phyloP scores from a whole-genome alignment of 2,113 vertebrate genomes.

The Pelodiscus sinensis region DNA sequence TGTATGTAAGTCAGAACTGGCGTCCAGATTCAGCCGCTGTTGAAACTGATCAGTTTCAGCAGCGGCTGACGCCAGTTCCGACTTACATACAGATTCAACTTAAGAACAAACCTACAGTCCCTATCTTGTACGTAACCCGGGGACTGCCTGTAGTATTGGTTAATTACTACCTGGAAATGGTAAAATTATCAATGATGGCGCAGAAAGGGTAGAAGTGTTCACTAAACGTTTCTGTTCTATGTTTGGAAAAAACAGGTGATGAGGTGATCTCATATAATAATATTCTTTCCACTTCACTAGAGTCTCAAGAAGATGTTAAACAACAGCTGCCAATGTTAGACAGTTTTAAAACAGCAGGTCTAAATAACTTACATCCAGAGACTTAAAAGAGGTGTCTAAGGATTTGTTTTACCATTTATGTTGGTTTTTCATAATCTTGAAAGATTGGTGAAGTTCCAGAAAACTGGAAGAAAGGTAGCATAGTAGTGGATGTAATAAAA shows the following conservation, averaged over 20 bases:
- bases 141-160: too few relatives aligned
- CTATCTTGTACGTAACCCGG: too few relatives aligned
- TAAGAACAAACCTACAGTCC: too few relatives aligned
- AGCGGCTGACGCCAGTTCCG: too few relatives aligned
- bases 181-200: neutral
- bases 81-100: too few relatives aligned
- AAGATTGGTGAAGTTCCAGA: neutral
- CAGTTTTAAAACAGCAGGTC: neutral
- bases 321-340: neutral
- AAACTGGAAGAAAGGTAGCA: neutral
- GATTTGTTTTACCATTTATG: neutral
- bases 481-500: neutral
- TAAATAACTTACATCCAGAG: neutral
- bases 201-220: neutral
- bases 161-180: neutral
- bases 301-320: neutral
- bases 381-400: neutral
- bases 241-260: neutral
- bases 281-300: neutral
- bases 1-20: too few relatives aligned
- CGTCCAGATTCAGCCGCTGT: too few relatives aligned
- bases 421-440: neutral
- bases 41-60: too few relatives aligned
- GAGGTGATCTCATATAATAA: too few relatives aligned
- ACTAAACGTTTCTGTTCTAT: neutral